phyloP scores from a whole-genome alignment of 2,113 vertebrate genomes.

The Macrotus californicus region DNA sequence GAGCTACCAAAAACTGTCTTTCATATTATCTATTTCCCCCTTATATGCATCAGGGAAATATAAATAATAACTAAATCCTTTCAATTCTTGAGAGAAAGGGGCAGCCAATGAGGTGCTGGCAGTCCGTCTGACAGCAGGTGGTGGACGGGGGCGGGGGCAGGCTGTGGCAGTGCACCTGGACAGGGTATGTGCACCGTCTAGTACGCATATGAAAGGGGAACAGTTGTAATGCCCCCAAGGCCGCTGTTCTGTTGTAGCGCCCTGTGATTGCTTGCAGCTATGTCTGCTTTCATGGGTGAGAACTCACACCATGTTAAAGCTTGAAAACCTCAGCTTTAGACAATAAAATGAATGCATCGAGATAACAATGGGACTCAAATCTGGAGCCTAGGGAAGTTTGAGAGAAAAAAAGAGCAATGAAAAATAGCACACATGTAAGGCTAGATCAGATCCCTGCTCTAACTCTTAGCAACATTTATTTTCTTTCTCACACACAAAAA shows the following conservation, averaged over 20 bases:
- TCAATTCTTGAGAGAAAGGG: not conserved
- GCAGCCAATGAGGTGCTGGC: accelerated
- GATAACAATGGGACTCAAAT: not conserved
- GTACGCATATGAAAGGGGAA: accelerated
- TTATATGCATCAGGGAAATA: not conserved
- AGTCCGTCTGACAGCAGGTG: not conserved
- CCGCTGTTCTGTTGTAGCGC: not conserved
- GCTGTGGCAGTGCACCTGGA: accelerated
- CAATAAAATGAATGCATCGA: not conserved
- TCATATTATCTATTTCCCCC: not conserved
- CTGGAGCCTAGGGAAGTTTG: not conserved
- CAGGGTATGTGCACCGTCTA: accelerated
- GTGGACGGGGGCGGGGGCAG: too few relatives aligned
- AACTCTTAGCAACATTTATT: not conserved
- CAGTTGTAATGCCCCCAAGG: accelerated
- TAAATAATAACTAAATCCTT: not conserved
- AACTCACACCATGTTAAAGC: not conserved
- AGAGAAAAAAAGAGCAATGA: not conserved
- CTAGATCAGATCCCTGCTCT: not conserved
- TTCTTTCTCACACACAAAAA: not conserved
- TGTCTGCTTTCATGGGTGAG: not conserved
- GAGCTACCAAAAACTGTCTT: not conserved
- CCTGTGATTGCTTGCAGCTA: not conserved
- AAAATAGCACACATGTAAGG: not conserved
- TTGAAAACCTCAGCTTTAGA: not conserved